phyloP scores from a whole-genome alignment of 2,113 vertebrate species.

The Tichodroma muraria region DNA sequence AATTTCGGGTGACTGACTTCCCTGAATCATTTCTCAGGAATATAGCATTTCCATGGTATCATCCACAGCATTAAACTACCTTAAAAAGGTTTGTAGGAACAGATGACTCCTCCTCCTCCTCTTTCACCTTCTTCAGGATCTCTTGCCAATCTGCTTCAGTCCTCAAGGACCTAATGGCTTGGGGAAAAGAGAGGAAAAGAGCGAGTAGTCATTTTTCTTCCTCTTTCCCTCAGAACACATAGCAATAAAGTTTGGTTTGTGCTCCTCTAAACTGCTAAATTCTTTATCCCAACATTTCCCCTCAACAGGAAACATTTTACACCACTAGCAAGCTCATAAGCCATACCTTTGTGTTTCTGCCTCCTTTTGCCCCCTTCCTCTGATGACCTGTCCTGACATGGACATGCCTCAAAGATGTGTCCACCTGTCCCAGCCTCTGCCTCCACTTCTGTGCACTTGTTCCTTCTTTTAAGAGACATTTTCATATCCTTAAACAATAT shows the following conservation, averaged over 20 bases:
- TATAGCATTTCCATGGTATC: not conserved
- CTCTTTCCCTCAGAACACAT: not conserved
- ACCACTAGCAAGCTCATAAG: not conserved
- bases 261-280: not conserved
- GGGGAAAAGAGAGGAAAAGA: slow-evolving; percentile 19
- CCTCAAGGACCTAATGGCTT: slow-evolving; percentile 82
- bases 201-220: not conserved
- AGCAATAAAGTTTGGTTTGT: not conserved
- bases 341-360: not conserved
- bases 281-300: not conserved
- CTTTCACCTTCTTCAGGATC: slow-evolving; percentile 78
- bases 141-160: slow-evolving; percentile 87
- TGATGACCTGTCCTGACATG: not conserved
- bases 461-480: not conserved
- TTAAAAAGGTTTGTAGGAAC: slow-evolving; percentile 86
- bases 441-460: fast-evolving
- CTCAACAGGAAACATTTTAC: not conserved
- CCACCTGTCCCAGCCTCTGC: not conserved
- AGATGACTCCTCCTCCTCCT: slow-evolving; percentile 81
- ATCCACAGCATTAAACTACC: slow-evolving; percentile 59
- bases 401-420: not conserved
- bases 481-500: not conserved
- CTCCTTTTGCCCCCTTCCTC: not conserved
- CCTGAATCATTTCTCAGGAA: not conserved
- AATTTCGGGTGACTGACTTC: not conserved